Base-by-base conservation (phyloP, 2,113 vertebrate genomes). In the Cebidichthys violaceus region DNA sequence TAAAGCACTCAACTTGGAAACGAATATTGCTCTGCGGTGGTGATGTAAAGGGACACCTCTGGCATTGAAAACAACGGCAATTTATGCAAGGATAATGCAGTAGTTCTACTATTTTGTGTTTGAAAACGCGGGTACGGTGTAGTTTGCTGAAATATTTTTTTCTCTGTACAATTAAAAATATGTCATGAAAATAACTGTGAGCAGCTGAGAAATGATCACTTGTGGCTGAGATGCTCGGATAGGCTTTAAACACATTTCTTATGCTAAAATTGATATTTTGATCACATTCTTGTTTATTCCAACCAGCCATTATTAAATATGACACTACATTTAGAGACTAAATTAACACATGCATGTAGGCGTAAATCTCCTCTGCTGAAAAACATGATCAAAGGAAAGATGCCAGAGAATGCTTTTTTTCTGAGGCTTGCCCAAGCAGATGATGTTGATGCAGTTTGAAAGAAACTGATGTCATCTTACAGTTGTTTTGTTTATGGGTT, bases 401-500 rank as follows among this genome's bases (percentile, higher is more conserved):
- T 14, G 17, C 20, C 2, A 9, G 7, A 15, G 11, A 15, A 13
- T 1, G 11, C 15, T 70, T 65, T 79, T 61, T 74, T 20, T 68
- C 74, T 54, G 47, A 27, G n/a, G n/a, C 50, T 43, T 6, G 4
- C 14, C 45, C 14, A 69, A 6, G 22, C 17, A 31, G 24, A 60
- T 72, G 18, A 64, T 70, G 39, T 52, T 17, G 31, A 65, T 74
- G 11, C 61, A 24, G 45, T 72, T 52, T 52, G 27, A 81, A 41
- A 45, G 35, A 76, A 75, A 65, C 3, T 69, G n/a, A 54, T 66
- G 20, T 7, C 35, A 52, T 70, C 35, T 65, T 70, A n/a, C 64
- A 75, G 52, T 22, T 75, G 70, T 75, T 72, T 54, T 72, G 22
- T 9, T 37, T 61, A 39, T 70, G 22, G 45, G 64, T 75, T 62